Evolutionary conservation across 2,888 invertebrate genomes (phyloP), one percentile per base, ranked within the genome.

Genomic region (Cyclophora punctaria): DNA sequence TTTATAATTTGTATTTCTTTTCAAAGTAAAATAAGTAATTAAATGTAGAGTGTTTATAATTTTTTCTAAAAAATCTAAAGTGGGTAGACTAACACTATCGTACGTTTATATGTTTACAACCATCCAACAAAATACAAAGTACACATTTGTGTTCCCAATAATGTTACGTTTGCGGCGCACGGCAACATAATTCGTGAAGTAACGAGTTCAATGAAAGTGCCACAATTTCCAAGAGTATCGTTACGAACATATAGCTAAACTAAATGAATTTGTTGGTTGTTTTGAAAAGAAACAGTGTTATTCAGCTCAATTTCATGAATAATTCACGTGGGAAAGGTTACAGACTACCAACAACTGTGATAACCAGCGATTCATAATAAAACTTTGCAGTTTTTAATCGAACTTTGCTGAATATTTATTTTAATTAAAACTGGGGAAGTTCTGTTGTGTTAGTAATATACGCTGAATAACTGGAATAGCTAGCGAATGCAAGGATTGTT

Each of bases 291-390:
- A 60, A 53, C 48, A 49, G 41, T 70, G 66, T 73, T 75, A 70
- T 75, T 73, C 66, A 71, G 66, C 67, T 69, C 64, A 58, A 60
- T 65, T 60, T 67, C 63, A 76, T 81, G 77, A 81, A 80, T 82
- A 63, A 80, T 80, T 82, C 69, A 80, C 73, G 66, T 78, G 79
- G 74, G 78, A 79, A 74, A 71, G 53, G 68, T 67, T 72, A 60
- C 69, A 56, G 56, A 55, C 60, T 57, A 63, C 62, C 58, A 63
- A 68, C 78, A 76, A 72, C 74, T 80, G 78, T 62, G 72, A 73
- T 66, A 75, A 76, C 66, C 60, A 55, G 57, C 62, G 67, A 63
- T 67, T 71, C 58, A 52, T 57, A 71, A 71, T 64, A 66, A 71
- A 71, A 69, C 65, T 62, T 66, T 59, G 45, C 62, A 66, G 58